Conservation (phyloP, 2,888 invertebrate species). For the Ophraella communa region DNA sequence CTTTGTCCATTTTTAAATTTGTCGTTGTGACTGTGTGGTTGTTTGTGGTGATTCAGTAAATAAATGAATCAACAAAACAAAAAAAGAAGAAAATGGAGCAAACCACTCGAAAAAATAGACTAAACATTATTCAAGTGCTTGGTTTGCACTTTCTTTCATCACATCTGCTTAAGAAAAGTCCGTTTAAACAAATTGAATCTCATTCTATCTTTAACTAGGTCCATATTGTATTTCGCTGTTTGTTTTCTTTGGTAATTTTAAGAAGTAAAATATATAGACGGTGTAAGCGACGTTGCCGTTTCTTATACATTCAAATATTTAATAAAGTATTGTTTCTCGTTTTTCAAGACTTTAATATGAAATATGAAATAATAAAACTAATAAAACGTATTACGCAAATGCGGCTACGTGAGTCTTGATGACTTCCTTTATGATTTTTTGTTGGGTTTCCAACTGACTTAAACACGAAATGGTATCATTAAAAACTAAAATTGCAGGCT, state of each 20-base stretch:
- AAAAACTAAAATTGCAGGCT: neutral
- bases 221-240: too few species aligned
- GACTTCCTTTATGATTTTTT: constrained; percentile 1
- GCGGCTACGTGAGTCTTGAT: neutral
- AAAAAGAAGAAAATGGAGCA: neutral
- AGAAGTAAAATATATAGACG: too few species aligned
- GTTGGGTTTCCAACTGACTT: neutral
- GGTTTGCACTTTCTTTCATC: neutral
- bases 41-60: neutral
- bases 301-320: too few species aligned
- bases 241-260: too few species aligned
- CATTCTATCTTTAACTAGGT: neutral
- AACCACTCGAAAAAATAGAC: neutral
- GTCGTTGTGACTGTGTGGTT: neutral
- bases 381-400: neutral
- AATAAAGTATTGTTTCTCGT: too few species aligned
- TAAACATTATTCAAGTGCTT: neutral
- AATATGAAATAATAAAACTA: neutral
- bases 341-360: too few species aligned
- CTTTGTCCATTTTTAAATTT: neutral
- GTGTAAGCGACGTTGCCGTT: neutral
- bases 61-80: neutral
- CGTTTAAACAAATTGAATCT: too few species aligned
- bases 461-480: constrained; percentile 4
- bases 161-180: too few species aligned